A percentile compares a stretch with the other conserved stretches of the same genome.
phyloP scores from a whole-genome alignment of 2,888 invertebrate species.

The Xestia ashworthii region DNA sequence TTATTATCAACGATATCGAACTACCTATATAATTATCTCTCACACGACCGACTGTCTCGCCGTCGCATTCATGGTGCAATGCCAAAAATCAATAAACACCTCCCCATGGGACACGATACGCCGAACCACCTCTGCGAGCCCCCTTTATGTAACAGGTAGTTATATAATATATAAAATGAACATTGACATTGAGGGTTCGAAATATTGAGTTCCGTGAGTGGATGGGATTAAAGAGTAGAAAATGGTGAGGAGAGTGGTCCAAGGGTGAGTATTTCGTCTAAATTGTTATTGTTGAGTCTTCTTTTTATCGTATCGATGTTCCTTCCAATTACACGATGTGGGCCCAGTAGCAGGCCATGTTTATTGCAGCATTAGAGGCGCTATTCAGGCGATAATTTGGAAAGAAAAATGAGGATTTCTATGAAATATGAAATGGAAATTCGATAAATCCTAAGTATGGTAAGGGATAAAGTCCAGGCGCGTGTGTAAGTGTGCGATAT shows the following conservation, averaged over 20 bases:
- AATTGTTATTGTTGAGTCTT: background rate
- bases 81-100: slow-evolving; percentile 69
- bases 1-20: slow-evolving; percentile 21
- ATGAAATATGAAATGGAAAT: no score
- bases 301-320: no score
- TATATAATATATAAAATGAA: slow-evolving; percentile 46
- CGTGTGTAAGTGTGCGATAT: no score
- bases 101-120: slow-evolving; percentile 67
- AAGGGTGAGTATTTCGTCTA: background rate
- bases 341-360: no score
- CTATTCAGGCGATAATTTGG: no score
- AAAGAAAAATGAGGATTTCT: no score
- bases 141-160: slow-evolving; percentile 43
- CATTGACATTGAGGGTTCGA: slow-evolving; percentile 61
- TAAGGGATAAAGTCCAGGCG: no score
- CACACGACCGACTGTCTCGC: slow-evolving; percentile 56
- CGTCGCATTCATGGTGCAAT: slow-evolving; percentile 66
- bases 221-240: slow-evolving; percentile 34
- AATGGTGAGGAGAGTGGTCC: slow-evolving; percentile 24
- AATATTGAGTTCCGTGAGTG: slow-evolving; percentile 29
- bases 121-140: slow-evolving; percentile 46
- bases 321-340: no score
- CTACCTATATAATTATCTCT: slow-evolving; percentile 38
- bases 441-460: no score
- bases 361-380: no score